These are phyloP conservation scores for Aldabrachelys gigantea DNA, from an alignment of 2,113 vertebrate genomes.

Conservation along the genomic window DNA sequence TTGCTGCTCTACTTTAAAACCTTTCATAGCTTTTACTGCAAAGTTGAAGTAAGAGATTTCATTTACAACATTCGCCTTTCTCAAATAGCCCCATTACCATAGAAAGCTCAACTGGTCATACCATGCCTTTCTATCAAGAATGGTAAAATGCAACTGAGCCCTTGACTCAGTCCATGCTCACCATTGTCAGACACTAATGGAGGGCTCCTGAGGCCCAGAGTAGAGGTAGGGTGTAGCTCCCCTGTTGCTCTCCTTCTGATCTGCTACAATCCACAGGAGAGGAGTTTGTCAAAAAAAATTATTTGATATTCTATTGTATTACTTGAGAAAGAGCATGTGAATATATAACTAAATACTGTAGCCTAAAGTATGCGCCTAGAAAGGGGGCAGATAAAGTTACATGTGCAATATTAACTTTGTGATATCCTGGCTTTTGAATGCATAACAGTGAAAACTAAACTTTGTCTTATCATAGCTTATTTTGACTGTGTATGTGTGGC, in stretches of 20 bases:
- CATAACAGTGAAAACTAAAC: background rate
- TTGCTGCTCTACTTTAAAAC: background rate
- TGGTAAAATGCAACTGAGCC: background rate
- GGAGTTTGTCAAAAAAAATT: background rate
- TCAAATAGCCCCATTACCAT: background rate
- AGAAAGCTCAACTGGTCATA: background rate
- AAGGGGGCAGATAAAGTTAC: background rate
- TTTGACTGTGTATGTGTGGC: rapidly evolving
- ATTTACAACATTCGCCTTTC: background rate
- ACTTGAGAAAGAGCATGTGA: background rate
- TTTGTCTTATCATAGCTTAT: background rate
- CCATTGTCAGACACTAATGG: background rate
- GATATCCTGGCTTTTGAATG: background rate
- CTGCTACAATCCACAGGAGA: background rate
- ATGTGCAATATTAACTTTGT: background rate
- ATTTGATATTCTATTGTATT: background rate
- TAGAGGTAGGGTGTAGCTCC: rapidly evolving
- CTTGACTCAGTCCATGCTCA: background rate
- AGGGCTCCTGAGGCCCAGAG: background rate
- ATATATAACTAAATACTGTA: background rate
- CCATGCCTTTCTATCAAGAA: background rate
- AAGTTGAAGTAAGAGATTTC: background rate
- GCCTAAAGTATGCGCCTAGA: background rate
- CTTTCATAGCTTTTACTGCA: background rate
- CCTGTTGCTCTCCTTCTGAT: background rate